A percentile compares a stretch with the other conserved stretches of the same genome.
phyloP scores from a whole-genome alignment of 2,888 invertebrate species.

The Latrodectus hesperus region DNA sequence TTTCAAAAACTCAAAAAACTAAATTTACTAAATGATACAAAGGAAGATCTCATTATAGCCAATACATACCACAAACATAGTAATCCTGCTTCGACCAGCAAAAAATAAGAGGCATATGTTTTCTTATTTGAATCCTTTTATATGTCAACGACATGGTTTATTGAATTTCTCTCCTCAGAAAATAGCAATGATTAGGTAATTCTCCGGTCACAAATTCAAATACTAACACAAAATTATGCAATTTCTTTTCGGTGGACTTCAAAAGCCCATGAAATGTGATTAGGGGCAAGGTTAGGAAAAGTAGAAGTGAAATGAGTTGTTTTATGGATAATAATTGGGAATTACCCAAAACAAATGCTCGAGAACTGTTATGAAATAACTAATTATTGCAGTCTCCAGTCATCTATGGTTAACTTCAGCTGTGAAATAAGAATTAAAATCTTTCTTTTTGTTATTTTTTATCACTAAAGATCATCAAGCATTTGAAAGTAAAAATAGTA shows the following conservation, averaged over 20 bases:
- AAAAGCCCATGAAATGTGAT: slow-evolving; percentile 32
- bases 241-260: neutral
- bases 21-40: too few species aligned
- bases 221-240: slow-evolving; percentile 8
- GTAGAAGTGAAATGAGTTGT: neutral
- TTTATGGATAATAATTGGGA: too few species aligned
- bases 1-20: too few species aligned
- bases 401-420: too few species aligned
- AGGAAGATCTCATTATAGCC: neutral
- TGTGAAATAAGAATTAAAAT: too few species aligned
- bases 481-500: too few species aligned
- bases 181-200: slow-evolving; percentile 7
- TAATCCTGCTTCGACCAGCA: neutral
- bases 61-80: slow-evolving; percentile 42
- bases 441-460: too few species aligned
- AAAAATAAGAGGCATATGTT: neutral
- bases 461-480: too few species aligned
- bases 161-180: slow-evolving; percentile 1
- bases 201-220: slow-evolving; percentile 1
- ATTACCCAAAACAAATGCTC: too few species aligned
- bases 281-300: slow-evolving; percentile 47
- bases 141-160: slow-evolving; percentile 15
- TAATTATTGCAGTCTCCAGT: too few species aligned
- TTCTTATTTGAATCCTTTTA: slow-evolving; percentile 29
- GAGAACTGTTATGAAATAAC: too few species aligned